Evolutionary conservation across 2,113 vertebrate genomes (phyloP).

Genomic region (Cynoglossus semilaevis): DNA sequence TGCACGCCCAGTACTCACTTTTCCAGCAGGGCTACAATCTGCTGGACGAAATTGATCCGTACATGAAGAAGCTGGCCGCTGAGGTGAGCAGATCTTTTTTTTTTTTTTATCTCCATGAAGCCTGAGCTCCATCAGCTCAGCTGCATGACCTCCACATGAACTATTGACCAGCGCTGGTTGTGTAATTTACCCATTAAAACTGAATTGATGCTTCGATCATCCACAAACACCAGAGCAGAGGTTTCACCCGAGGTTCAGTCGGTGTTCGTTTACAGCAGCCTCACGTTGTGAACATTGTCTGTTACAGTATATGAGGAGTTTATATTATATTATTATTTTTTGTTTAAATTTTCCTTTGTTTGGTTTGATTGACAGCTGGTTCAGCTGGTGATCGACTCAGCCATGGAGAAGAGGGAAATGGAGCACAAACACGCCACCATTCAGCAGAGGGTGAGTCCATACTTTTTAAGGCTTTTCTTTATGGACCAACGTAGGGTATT

Average conservation of each 20-base stretch:
- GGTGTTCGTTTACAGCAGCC: no score
- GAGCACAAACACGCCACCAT: constrained; percentile 94
- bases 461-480: neutral
- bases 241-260: constrained; percentile 31
- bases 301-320: no score
- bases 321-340: neutral
- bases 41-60: constrained; percentile 90
- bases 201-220: constrained; percentile 10
- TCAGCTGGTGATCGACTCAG: constrained; percentile 96
- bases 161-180: constrained; percentile 8
- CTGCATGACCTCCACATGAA: neutral
- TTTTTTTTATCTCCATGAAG: neutral
- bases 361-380: constrained; percentile 80
- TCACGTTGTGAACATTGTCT: no score
- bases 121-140: neutral
- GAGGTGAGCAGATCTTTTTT: constrained; percentile 79
- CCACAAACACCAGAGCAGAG: constrained; percentile 7
- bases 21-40: constrained; percentile 96
- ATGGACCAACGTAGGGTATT: no score
- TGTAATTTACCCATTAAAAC: constrained; percentile 5
- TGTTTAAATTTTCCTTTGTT: neutral
- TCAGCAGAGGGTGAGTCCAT: constrained; percentile 87
- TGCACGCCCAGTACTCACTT: constrained; percentile 95
- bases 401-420: constrained; percentile 97
- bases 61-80: constrained; percentile 93